Evolutionary conservation across 2,113 vertebrate genomes (phyloP).

Genomic region (Arvicanthis niloticus): DNA sequence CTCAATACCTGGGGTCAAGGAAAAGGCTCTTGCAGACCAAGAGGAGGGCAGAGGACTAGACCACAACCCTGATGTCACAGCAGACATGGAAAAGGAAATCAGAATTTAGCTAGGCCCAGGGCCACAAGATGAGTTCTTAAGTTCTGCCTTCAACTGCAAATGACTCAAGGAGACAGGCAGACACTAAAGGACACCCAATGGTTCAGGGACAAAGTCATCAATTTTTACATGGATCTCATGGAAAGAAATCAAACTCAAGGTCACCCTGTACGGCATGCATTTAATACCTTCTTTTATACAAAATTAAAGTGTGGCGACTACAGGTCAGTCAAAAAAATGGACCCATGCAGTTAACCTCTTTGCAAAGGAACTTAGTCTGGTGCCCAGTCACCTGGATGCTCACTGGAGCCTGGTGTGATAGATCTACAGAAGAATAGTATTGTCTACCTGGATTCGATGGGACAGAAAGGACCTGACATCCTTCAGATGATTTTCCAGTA

Average conservation of each 20-base stretch:
- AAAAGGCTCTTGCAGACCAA: background rate
- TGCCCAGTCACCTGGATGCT: conserved; percentile 91
- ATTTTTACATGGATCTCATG: conserved; percentile 95
- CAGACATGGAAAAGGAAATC: conserved; percentile 93
- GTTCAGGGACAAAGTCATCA: conserved; percentile 96
- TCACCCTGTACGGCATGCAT: conserved; percentile 75
- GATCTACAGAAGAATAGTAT: conserved; percentile 87
- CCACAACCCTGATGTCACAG: too few species aligned
- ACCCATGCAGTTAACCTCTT: conserved; percentile 89
- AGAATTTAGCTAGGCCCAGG: conserved; percentile 76
- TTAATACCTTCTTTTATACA: conserved; percentile 95
- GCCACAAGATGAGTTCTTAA: conserved; percentile 89
- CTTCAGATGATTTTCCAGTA: conserved; percentile 80
- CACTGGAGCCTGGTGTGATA: conserved; percentile 94
- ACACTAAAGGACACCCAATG: conserved; percentile 90
- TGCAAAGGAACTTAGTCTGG: conserved; percentile 91
- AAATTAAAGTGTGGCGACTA: conserved; percentile 91
- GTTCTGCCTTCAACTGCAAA: conserved; percentile 92
- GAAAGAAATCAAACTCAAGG: conserved; percentile 88
- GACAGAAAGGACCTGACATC: conserved; percentile 90
- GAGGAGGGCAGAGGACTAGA: background rate
- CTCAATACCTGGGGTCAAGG: background rate
- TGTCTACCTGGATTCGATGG: conserved; percentile 87
- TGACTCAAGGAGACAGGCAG: conserved; percentile 92
- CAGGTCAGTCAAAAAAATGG: conserved; percentile 86